Percentiles rank a stretch among this genome's conserved stretches.
Evolutionary conservation across 2,797 vertebrate species (phyloP).

Genomic region (Dicrostonyx torquatus): DNA sequence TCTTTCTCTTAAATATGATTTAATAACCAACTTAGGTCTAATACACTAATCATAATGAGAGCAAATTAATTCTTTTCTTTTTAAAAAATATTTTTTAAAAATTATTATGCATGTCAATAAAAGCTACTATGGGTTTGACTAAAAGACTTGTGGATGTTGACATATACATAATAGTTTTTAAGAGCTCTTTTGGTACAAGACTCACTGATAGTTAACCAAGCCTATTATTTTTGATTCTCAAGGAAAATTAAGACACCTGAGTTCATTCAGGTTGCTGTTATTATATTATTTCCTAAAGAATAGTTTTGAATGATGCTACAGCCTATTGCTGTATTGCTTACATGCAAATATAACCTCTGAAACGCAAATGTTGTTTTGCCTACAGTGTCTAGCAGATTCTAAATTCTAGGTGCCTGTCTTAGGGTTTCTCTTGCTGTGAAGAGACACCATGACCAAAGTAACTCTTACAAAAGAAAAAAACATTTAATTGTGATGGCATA

Average conservation of each 20-base stretch:
- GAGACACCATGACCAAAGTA: background rate
- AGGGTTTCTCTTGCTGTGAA: background rate
- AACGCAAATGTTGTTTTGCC: background rate
- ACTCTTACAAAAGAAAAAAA: background rate
- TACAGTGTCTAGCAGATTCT: background rate
- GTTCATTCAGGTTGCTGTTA: background rate
- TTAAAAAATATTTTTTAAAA: background rate
- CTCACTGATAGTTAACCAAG: background rate
- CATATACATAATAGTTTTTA: background rate
- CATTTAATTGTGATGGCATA: background rate
- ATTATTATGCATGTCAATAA: background rate
- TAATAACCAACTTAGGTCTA: background rate
- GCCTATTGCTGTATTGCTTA: background rate
- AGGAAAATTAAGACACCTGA: background rate
- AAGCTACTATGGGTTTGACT: background rate
- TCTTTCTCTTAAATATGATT: background rate
- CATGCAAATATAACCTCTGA: background rate
- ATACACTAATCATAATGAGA: background rate
- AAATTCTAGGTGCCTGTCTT: background rate
- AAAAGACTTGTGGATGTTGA: background rate
- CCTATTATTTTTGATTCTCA: background rate
- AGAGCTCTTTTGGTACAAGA: background rate
- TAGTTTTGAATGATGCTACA: background rate
- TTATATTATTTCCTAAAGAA: background rate
- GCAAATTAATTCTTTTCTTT: background rate